A percentile compares a stretch with the other conserved stretches of the same genome.
These are phyloP conservation scores for Phrynocephalus forsythii DNA, from an alignment of 2,797 vertebrate species.

Conservation along the genomic window DNA sequence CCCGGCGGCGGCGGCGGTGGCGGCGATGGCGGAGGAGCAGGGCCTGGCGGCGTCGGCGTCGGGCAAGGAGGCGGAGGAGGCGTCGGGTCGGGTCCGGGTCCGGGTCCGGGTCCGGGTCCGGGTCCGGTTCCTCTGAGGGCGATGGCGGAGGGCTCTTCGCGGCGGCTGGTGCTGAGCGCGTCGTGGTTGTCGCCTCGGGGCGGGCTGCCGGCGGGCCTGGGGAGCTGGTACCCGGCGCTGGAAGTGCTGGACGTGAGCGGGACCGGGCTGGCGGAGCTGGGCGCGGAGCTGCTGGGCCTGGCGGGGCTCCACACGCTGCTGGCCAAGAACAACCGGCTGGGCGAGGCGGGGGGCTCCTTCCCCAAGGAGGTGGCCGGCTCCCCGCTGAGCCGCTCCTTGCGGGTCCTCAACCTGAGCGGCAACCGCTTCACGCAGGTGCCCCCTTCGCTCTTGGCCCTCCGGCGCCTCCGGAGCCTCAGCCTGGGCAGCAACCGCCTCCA, in stretches of 20 bases:
- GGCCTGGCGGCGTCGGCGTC: conserved; percentile 39
- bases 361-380: conserved; percentile 83
- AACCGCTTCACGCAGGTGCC: conserved; percentile 93
- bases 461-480: conserved; percentile 90
- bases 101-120: no score
- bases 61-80: conserved; percentile 75
- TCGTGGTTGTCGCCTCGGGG: conserved; percentile 84
- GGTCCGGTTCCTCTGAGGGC: conserved; percentile 50
- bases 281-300: conserved; percentile 84
- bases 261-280: conserved; percentile 85
- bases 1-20: not conserved
- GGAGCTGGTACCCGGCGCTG: conserved; percentile 84
- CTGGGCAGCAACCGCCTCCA: conserved; percentile 94
- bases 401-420: conserved; percentile 93
- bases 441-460: conserved; percentile 84
- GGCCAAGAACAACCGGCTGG: conserved; percentile 95
- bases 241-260: conserved; percentile 93
- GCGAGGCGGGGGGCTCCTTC: conserved; percentile 84
- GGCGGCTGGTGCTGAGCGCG: conserved; percentile 80
- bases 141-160: conserved; percentile 67
- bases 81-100: no score
- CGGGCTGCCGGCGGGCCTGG: conserved; percentile 80
- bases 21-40: not conserved
- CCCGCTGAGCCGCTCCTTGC: conserved; percentile 86
- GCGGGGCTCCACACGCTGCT: conserved; percentile 86